phyloP scores from a whole-genome alignment of 2,113 vertebrate species.

The Dermatemys mawii region DNA sequence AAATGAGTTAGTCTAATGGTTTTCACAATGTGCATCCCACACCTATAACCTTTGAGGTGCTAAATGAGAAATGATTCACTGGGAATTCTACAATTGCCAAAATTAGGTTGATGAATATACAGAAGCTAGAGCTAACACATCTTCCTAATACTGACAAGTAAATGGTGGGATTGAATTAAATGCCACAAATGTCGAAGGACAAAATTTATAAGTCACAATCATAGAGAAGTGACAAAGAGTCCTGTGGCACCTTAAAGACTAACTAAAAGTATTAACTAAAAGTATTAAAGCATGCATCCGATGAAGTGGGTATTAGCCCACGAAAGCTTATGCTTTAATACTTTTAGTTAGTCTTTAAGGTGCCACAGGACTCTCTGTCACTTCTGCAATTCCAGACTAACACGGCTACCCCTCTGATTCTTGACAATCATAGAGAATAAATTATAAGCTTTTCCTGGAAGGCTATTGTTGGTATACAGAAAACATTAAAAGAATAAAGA shows the following conservation, averaged over 20 bases:
- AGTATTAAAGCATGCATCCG: no score
- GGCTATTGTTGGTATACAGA: neutral
- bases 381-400: no score
- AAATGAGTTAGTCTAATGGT: neutral
- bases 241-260: no score
- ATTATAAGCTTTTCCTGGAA: neutral
- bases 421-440: neutral
- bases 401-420: no score
- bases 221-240: no score
- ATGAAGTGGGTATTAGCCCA: no score
- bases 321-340: no score
- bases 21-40: neutral
- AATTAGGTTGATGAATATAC: neutral
- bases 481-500: neutral
- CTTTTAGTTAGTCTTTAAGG: no score
- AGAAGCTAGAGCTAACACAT: neutral
- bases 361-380: no score
- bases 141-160: neutral
- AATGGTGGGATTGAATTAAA: neutral
- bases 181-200: neutral
- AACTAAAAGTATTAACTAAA: no score
- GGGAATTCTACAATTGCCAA: neutral
- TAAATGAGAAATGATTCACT: neutral
- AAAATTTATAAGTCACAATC: neutral
- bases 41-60: neutral